Evolutionary conservation across 2,888 invertebrate species (phyloP).

Genomic region (Venusia cambrica): DNA sequence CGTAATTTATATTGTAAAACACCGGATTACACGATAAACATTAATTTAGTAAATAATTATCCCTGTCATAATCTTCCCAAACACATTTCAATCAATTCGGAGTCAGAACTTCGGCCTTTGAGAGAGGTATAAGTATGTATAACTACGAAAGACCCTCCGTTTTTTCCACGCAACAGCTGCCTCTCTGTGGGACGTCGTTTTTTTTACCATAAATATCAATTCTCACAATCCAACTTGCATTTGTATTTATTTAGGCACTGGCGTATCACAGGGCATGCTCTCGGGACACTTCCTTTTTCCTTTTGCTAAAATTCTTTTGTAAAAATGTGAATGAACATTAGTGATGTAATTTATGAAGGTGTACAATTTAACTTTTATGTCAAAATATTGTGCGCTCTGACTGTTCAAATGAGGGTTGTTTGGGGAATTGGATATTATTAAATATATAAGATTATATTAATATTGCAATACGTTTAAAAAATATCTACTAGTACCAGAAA

Average conservation of each 20-base stretch:
- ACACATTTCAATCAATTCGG: constrained; percentile 36
- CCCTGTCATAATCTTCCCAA: constrained; percentile 35
- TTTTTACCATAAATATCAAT: constrained; percentile 78
- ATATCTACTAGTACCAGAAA: too few relatives aligned
- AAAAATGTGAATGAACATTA: constrained; percentile 48
- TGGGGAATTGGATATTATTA: too few relatives aligned
- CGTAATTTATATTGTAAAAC: too few relatives aligned
- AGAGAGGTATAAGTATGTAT: constrained; percentile 44
- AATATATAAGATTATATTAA: too few relatives aligned
- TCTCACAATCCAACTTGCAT: constrained; percentile 70
- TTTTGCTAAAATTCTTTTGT: constrained; percentile 50
- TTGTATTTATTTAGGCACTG: constrained; percentile 73
- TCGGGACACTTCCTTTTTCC: constrained; percentile 55
- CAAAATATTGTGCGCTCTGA: constrained; percentile 27
- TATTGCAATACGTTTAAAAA: too few relatives aligned
- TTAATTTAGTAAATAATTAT: constrained; percentile 35
- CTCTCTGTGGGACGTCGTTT: constrained; percentile 63
- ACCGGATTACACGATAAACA: constrained; percentile 15
- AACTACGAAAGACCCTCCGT: constrained; percentile 44
- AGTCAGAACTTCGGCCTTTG: constrained; percentile 35
- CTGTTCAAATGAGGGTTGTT: constrained; percentile 19
- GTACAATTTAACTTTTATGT: constrained; percentile 26
- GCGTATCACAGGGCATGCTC: constrained; percentile 47
- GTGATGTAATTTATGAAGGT: constrained; percentile 39
- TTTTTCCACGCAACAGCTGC: constrained; percentile 56